A percentile compares a stretch with the other conserved stretches of the same genome.
Evolutionary conservation across 2,797 vertebrate genomes (phyloP).

Genomic region (Ptychobarbus kaznakovi): DNA sequence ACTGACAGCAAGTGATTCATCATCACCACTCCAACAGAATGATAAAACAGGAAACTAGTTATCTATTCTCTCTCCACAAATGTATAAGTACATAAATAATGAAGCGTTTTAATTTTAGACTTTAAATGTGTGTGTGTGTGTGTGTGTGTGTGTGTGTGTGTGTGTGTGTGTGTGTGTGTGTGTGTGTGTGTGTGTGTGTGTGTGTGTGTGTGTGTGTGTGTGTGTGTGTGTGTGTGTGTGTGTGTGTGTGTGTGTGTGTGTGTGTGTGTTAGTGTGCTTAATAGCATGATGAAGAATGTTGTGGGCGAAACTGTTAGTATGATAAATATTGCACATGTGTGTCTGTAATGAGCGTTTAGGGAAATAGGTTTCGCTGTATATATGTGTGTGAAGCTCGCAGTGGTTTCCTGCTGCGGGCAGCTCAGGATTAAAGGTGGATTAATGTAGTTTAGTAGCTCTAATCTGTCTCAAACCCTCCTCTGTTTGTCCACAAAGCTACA

Average conservation of each 20-base stretch:
- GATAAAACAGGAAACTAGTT: neutral
- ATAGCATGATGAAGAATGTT: neutral
- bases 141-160: neutral
- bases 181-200: neutral
- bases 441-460: conserved; percentile 41
- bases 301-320: conserved; percentile 4
- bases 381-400: neutral
- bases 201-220: neutral
- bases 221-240: neutral
- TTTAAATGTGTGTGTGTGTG: neutral
- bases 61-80: conserved; percentile 1
- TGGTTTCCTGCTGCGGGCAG: conserved; percentile 15
- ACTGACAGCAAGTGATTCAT: conserved; percentile 1
- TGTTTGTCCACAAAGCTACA: conserved; percentile 31
- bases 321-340: conserved; percentile 11
- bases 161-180: neutral
- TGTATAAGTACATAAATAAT: conserved; percentile 16
- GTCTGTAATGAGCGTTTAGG: neutral
- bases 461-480: conserved; percentile 36
- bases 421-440: conserved; percentile 54
- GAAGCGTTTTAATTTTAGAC: conserved; percentile 7
- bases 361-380: neutral
- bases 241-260: neutral
- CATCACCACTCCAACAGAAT: neutral
- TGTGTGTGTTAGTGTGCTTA: neutral